Evolutionary conservation across 2,113 vertebrate species (phyloP).

Genomic region (Cercopithecus mona): DNA sequence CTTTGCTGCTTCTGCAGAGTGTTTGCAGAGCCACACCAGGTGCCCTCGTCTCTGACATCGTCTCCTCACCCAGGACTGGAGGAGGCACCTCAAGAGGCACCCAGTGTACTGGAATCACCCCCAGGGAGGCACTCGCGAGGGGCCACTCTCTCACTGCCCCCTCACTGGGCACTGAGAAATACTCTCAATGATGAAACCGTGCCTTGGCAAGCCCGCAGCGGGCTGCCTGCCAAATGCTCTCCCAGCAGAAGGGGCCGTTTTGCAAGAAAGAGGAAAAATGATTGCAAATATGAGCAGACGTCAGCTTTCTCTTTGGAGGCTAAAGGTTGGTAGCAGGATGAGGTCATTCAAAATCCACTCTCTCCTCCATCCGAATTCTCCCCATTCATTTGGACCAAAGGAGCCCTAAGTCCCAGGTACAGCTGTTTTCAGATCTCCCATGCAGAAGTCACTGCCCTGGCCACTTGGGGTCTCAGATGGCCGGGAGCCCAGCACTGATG

Average conservation of each 20-base stretch:
- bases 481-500: constrained; percentile 52
- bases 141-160: neutral
- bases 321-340: constrained; percentile 41
- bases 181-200: neutral
- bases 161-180: neutral
- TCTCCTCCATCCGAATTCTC: neutral
- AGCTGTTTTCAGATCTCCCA: neutral
- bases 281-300: constrained; percentile 68
- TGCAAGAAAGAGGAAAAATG: constrained; percentile 70
- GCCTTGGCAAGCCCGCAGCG: neutral
- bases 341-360: constrained; percentile 9
- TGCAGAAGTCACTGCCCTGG: neutral
- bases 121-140: neutral
- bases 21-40: neutral
- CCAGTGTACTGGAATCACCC: neutral
- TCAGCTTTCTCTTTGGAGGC: constrained; percentile 54
- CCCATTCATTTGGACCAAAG: neutral
- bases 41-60: neutral
- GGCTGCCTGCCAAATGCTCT: constrained; percentile 70
- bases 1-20: constrained; percentile 43
- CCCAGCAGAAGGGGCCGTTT: constrained; percentile 48
- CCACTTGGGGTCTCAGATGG: constrained; percentile 41
- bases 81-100: neutral
- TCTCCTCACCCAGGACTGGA: neutral
- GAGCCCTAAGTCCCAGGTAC: neutral